These are phyloP conservation scores for Vulpes lagopus DNA, from an alignment of 2,113 vertebrate genomes.

Conservation along the genomic window DNA sequence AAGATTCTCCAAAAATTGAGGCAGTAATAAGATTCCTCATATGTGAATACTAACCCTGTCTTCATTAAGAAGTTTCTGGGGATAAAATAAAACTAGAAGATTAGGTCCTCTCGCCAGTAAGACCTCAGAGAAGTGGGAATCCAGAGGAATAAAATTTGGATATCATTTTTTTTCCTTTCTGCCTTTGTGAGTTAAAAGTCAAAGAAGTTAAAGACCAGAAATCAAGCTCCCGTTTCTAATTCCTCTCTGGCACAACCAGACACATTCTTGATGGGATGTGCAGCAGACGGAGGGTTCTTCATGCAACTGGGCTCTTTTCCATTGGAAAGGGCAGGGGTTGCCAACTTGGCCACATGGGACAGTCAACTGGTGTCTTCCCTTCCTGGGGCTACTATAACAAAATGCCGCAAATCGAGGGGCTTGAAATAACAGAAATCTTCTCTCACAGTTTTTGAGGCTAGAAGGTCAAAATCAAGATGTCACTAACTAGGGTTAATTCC, in stretches of 20 bases:
- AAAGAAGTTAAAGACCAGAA: constrained; percentile 20
- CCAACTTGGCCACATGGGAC: accelerated
- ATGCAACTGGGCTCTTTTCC: accelerated
- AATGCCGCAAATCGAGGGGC: accelerated
- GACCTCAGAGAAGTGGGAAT: constrained; percentile 43
- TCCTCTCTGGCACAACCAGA: background rate
- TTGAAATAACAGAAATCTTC: background rate
- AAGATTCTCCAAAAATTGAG: background rate
- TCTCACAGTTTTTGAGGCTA: background rate
- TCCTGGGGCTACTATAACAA: too few relatives aligned
- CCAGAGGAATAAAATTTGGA: background rate
- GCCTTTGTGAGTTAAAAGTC: constrained; percentile 31
- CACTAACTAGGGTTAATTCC: background rate
- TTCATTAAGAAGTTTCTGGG: background rate
- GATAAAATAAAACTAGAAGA: constrained; percentile 37
- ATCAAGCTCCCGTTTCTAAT: background rate
- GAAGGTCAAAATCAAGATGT: background rate
- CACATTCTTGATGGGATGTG: background rate
- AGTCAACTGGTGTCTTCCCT: background rate
- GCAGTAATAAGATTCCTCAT: background rate
- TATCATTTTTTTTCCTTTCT: background rate
- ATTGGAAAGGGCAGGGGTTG: background rate
- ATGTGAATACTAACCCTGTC: background rate
- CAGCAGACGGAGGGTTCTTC: accelerated
- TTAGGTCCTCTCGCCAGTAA: background rate